phyloP scores from a whole-genome alignment of 2,888 invertebrate species.

The Eupithecia subumbrata region DNA sequence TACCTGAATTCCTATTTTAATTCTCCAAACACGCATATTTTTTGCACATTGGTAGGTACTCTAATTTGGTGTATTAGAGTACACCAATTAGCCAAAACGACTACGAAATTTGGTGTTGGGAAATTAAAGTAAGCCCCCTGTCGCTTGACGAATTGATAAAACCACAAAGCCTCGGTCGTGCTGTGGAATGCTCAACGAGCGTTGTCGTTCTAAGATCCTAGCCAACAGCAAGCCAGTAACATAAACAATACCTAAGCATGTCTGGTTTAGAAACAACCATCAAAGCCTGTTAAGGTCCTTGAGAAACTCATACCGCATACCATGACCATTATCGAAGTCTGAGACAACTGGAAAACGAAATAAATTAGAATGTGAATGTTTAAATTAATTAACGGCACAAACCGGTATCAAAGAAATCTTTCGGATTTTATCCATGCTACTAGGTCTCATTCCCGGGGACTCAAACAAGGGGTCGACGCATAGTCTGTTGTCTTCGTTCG shows the following conservation, averaged over 20 bases:
- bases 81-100: too few species aligned
- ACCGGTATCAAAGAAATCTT: conserved; percentile 66
- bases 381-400: background rate
- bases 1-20: too few species aligned
- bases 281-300: background rate
- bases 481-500: conserved; percentile 75
- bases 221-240: background rate
- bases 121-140: background rate
- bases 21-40: too few species aligned
- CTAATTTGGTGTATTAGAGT: too few species aligned
- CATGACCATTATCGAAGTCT: background rate
- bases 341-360: background rate
- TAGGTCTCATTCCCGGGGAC: conserved; percentile 40
- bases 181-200: background rate
- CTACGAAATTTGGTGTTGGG: too few species aligned
- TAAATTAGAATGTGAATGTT: background rate
- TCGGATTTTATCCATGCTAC: conserved; percentile 48
- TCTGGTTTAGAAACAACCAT: background rate
- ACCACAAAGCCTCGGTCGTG: background rate
- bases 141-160: background rate
- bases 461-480: conserved; percentile 59
- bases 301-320: background rate
- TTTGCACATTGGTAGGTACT: too few species aligned
- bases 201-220: background rate
- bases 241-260: background rate